Conservation (phyloP, 2,888 invertebrate species). For the Embidobia sp. region DNA sequence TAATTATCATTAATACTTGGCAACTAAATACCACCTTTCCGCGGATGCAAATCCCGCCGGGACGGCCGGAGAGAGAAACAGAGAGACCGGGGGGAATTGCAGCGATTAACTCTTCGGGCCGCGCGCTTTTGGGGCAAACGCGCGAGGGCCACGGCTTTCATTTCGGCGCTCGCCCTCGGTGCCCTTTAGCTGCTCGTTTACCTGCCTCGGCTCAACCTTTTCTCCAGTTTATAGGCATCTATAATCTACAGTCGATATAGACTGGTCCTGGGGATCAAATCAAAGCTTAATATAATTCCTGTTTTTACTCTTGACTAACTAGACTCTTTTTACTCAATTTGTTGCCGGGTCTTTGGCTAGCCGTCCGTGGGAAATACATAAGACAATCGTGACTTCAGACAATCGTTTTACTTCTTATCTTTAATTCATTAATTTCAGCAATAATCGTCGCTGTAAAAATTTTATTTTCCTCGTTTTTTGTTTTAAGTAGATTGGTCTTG, state of each 20-base stretch:
- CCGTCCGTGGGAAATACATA: background rate
- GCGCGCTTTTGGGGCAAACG: conserved; percentile 35
- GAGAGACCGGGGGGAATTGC: conserved; percentile 53
- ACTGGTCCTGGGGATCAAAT: conserved; percentile 31
- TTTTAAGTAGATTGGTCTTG: too few relatives aligned
- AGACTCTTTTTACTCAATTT: conserved; percentile 38
- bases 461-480: too few relatives aligned
- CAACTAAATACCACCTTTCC: conserved; percentile 70
- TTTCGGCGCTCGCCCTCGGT: conserved; percentile 53
- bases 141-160: conserved; percentile 34
- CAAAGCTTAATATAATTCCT: conserved; percentile 47
- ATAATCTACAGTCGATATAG: conserved; percentile 56
- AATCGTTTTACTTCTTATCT: background rate
- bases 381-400: background rate
- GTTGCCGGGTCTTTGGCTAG: background rate
- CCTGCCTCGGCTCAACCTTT: conserved; percentile 47
- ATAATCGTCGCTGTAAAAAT: too few relatives aligned
- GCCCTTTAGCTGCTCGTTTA: conserved; percentile 57
- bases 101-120: conserved; percentile 65
- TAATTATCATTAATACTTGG: conserved; percentile 69
- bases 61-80: conserved; percentile 3
- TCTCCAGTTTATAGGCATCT: conserved; percentile 40
- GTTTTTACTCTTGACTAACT: conserved; percentile 29
- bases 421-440: too few relatives aligned
- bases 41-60: conserved; percentile 68